Evolutionary conservation across 2,113 vertebrate species (phyloP).

Genomic region (Phalacrocorax pelagicus): DNA sequence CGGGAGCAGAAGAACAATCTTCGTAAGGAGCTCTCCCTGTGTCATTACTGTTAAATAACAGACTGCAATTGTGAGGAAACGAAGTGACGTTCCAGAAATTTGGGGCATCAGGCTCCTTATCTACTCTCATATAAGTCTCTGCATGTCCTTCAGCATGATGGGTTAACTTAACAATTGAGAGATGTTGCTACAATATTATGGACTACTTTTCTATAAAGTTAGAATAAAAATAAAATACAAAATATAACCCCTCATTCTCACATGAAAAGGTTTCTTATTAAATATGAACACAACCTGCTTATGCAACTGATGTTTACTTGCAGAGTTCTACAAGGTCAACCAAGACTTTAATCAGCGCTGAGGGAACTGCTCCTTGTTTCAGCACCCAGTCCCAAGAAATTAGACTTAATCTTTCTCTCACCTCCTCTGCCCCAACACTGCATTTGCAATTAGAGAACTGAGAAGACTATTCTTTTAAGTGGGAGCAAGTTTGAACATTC

Average conservation of each 20-base stretch:
- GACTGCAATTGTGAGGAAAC: not conserved
- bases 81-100: not conserved
- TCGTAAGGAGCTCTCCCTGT: too few species aligned
- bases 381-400: not conserved
- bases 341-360: not conserved
- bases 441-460: not conserved
- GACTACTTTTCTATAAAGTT: not conserved
- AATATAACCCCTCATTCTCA: not conserved
- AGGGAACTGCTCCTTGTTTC: not conserved
- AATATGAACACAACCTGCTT: not conserved
- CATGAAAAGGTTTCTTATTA: not conserved
- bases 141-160: accelerated
- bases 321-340: not conserved
- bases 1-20: too few species aligned
- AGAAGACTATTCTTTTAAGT: not conserved
- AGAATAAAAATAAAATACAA: not conserved
- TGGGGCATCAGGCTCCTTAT: not conserved
- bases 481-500: not conserved
- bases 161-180: not conserved
- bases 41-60: not conserved
- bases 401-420: not conserved
- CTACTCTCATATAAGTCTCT: not conserved
- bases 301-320: not conserved
- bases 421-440: not conserved
- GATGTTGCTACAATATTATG: not conserved